Conservation (phyloP, 2,888 invertebrate species). For the Dasysyrphus tricinctus region DNA sequence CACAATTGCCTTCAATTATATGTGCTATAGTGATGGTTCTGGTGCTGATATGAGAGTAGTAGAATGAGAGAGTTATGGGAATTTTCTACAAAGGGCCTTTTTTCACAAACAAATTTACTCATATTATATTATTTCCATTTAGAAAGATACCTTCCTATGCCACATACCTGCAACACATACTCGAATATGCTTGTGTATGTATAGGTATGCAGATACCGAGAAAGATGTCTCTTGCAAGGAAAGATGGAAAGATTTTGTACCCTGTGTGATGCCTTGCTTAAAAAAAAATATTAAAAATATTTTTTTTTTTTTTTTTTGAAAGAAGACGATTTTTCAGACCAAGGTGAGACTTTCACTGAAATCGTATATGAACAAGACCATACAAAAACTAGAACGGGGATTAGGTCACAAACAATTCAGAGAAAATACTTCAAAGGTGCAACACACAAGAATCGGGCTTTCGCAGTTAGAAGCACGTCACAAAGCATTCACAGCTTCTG, state of each 20-base stretch:
- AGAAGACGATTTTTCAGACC: neutral
- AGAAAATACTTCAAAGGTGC: neutral
- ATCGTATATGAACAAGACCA: slow-evolving; percentile 16
- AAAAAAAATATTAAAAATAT: neutral
- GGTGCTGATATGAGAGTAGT: neutral
- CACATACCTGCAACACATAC: neutral
- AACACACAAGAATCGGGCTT: neutral
- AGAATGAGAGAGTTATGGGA: slow-evolving; percentile 9
- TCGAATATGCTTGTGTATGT: no score
- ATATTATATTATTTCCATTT: slow-evolving; percentile 17
- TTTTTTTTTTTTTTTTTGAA: neutral
- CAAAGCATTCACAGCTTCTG: no score
- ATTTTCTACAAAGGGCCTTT: slow-evolving; percentile 4
- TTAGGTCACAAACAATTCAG: slow-evolving; percentile 1
- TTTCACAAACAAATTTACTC: slow-evolving; percentile 23
- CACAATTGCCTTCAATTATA: slow-evolving; percentile 58
- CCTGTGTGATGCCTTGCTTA: neutral
- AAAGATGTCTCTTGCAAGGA: slow-evolving; percentile 2
- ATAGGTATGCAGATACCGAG: neutral
- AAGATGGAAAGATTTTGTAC: neutral
- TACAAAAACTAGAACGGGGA: slow-evolving; percentile 28
- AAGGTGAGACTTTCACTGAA: slow-evolving; percentile 21
- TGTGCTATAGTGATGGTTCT: slow-evolving; percentile 1
- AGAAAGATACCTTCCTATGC: neutral
- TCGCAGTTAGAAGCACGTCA: neutral